Evolutionary conservation across 2,797 vertebrate genomes (phyloP).

Genomic region (Cheirogaleus major): DNA sequence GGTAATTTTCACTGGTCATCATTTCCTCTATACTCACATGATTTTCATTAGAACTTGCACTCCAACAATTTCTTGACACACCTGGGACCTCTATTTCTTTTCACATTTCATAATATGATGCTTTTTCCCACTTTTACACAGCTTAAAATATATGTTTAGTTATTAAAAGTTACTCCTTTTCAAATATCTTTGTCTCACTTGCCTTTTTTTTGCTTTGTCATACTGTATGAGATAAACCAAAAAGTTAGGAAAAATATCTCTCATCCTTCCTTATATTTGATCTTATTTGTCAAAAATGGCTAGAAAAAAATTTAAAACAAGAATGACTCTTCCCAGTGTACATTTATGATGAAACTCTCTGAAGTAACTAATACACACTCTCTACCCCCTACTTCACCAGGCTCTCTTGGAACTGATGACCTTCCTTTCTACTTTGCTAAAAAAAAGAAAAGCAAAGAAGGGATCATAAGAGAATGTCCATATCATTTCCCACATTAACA

Average conservation of each 20-base stretch:
- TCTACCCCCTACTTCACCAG: background rate
- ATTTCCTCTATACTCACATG: background rate
- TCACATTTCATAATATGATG: background rate
- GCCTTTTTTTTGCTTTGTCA: background rate
- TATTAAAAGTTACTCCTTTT: background rate
- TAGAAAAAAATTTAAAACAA: background rate
- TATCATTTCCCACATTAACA: background rate
- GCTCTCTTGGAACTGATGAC: background rate
- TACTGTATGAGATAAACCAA: background rate
- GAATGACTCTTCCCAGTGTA: background rate
- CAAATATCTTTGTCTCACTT: background rate
- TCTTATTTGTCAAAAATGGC: background rate
- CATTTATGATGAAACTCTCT: background rate
- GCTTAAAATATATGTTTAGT: background rate
- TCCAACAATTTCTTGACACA: background rate
- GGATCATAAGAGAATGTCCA: background rate
- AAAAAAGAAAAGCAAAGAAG: background rate
- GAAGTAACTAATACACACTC: background rate
- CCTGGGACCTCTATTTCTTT: background rate
- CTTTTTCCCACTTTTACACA: background rate
- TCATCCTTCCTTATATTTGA: background rate
- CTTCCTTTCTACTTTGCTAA: background rate
- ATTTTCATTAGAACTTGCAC: background rate
- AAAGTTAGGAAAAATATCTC: background rate
- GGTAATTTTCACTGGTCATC: background rate